phyloP scores from a whole-genome alignment of 1,140 invertebrate species.

The Heterodera schachtii region DNA sequence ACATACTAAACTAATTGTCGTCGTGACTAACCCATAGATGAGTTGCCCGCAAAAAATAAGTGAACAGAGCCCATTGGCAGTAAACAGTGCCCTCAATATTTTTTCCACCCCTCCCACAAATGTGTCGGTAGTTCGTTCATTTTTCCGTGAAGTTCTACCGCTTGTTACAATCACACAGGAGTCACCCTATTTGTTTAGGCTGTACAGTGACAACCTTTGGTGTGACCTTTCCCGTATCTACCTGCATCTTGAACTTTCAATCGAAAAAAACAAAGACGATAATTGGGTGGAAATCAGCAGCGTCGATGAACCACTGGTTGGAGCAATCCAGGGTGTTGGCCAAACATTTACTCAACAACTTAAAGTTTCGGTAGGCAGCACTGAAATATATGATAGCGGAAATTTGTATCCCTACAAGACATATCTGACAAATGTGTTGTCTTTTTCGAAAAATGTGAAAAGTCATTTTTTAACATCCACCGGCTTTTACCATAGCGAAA shows the following conservation, averaged over 20 bases:
- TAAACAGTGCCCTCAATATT: slow-evolving; percentile 35
- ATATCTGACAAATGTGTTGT: slow-evolving; percentile 38
- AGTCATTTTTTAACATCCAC: slow-evolving; percentile 17
- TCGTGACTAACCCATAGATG: background rate
- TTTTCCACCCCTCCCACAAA: slow-evolving; percentile 42
- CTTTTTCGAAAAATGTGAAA: slow-evolving; percentile 20
- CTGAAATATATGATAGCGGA: slow-evolving; percentile 35
- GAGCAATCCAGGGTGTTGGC: slow-evolving; percentile 37
- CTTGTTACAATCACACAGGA: slow-evolving; percentile 28
- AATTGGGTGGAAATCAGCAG: background rate
- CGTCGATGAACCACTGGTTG: background rate
- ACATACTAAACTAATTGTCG: slow-evolving; percentile 1
- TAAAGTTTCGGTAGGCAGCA: slow-evolving; percentile 2
- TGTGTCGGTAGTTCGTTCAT: slow-evolving; percentile 32
- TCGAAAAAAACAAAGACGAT: slow-evolving; percentile 2
- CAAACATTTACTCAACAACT: slow-evolving; percentile 43
- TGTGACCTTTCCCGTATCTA: slow-evolving; percentile 29
- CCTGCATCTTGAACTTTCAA: slow-evolving; percentile 31
- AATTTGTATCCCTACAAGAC: slow-evolving; percentile 30
- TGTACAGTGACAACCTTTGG: slow-evolving; percentile 36
- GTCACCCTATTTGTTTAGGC: slow-evolving; percentile 4
- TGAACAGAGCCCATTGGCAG: slow-evolving; percentile 10
- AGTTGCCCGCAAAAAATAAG: too few species aligned
- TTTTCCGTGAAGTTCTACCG: slow-evolving; percentile 33
- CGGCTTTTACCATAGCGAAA: slow-evolving; percentile 30